Base-by-base conservation (phyloP, 2,888 invertebrate genomes). In the Cryptocephalus primarius region DNA sequence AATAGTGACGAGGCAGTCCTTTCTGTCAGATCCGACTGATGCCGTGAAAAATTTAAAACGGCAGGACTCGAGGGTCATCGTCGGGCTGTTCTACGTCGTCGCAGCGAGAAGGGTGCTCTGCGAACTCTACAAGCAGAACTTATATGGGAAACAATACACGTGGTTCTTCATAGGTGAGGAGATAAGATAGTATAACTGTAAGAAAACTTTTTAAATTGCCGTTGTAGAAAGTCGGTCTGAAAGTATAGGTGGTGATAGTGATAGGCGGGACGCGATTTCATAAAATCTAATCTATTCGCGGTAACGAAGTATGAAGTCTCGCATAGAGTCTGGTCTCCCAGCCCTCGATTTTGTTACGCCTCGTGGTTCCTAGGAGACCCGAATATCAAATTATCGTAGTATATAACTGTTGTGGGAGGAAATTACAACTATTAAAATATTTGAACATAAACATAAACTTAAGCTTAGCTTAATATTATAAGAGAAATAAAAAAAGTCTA, bases 31-130 rank as follows among this genome's bases (percentile, higher is more conserved):
- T 73, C 97, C 97, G 3, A 84, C 87, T 8, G 96, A 96, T 70
- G 96, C 96, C 11, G 95, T 97, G 41, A 79, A 91, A 54, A 97
- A 96, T 72, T 75, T 99, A 39, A 77, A 92, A 52, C 79, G 95
- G 42, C 96, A 96, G 69, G 97, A 99, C 71, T 96, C 97, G 4
- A 77, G 99, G 53, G 94, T 99, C 56, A 94, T 99, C 57, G 93
- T 99, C 31, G 99, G 97, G 0, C 77, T 99, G 45, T 99, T 97
- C 75, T 99, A 99, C 73, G 97, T 96, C 48, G 94, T 93, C 8
- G 95, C 95, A 39, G 99, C 99, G 0, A 76, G 97, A 45, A 77
- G 91, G 43, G 97, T 99, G 0, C 83, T 99, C 13, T 99, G 99
- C 69, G 95, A 97, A 72, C 85, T 95, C 59, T 95, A 90, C 74